A percentile compares a stretch with the other conserved stretches of the same genome.
phyloP scores from a whole-genome alignment of 2,113 vertebrate genomes.

The Limanda limanda region DNA sequence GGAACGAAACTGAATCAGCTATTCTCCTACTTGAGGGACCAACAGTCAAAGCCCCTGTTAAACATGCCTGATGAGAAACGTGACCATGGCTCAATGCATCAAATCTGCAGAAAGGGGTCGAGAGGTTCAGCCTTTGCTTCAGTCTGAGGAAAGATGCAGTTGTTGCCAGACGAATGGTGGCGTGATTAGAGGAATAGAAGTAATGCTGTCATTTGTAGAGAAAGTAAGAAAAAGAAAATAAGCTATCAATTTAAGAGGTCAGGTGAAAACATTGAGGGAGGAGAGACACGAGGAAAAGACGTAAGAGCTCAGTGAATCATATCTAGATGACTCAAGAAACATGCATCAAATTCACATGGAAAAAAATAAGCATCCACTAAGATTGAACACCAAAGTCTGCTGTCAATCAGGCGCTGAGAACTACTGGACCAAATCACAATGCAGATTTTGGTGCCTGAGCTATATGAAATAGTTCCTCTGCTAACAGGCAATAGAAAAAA shows the following conservation, averaged over 20 bases:
- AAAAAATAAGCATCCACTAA: too few species aligned
- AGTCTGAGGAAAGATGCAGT: neutral
- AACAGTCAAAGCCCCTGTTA: neutral
- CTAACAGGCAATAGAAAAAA: too few species aligned
- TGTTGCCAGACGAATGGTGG: neutral
- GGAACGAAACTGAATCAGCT: too few species aligned
- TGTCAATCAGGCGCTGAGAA: too few species aligned
- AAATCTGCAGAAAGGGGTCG: slow-evolving; percentile 23
- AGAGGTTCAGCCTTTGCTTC: slow-evolving; percentile 9
- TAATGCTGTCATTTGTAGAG: neutral
- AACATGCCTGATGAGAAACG: slow-evolving; percentile 10
- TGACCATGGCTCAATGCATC: slow-evolving; percentile 3
- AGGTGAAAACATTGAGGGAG: slow-evolving; percentile 5
- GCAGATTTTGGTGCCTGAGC: too few species aligned
- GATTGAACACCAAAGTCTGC: too few species aligned
- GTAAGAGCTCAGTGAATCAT: neutral
- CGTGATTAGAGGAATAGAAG: neutral
- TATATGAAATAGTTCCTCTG: too few species aligned
- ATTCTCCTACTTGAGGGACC: neutral
- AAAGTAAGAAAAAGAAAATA: neutral
- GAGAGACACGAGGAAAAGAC: neutral
- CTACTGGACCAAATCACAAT: too few species aligned
- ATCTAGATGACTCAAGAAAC: neutral
- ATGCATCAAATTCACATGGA: too few species aligned
- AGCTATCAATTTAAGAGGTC: neutral